Conservation (phyloP, 2,113 vertebrate species). For the Corythaeola cristata region DNA sequence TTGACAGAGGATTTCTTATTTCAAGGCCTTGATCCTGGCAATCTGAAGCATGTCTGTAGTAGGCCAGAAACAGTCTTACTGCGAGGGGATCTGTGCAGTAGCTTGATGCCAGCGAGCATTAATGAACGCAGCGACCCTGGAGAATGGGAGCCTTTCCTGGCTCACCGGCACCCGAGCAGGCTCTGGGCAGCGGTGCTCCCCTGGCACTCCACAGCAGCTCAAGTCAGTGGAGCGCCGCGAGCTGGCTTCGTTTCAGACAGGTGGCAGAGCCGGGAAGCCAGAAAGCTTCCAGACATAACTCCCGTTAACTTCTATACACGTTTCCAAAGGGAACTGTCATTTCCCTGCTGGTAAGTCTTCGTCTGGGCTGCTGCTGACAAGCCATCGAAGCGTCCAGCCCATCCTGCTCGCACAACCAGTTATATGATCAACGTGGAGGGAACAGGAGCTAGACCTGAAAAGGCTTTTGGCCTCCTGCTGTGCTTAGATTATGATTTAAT, state of each 20-base stretch:
- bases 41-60: not conserved
- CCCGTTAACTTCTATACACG: not conserved
- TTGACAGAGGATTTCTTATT: not conserved
- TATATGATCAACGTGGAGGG: not conserved
- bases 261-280: not conserved
- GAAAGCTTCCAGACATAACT: not conserved
- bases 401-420: not conserved
- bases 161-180: not conserved
- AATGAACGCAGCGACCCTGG: not conserved
- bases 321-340: not conserved
- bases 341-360: not conserved
- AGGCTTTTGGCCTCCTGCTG: not conserved
- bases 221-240: not conserved
- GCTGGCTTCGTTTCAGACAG: not conserved
- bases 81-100: not conserved
- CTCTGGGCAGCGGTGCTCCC: not conserved
- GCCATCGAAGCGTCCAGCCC: not conserved
- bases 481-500: slow-evolving; percentile 54
- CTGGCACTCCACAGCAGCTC: not conserved
- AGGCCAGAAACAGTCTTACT: not conserved
- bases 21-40: not conserved
- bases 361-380: not conserved
- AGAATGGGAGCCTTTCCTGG: not conserved
- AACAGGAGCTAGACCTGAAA: not conserved
- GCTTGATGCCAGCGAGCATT: not conserved